Conservation (phyloP, 2,113 vertebrate species). For the Charina bottae region DNA sequence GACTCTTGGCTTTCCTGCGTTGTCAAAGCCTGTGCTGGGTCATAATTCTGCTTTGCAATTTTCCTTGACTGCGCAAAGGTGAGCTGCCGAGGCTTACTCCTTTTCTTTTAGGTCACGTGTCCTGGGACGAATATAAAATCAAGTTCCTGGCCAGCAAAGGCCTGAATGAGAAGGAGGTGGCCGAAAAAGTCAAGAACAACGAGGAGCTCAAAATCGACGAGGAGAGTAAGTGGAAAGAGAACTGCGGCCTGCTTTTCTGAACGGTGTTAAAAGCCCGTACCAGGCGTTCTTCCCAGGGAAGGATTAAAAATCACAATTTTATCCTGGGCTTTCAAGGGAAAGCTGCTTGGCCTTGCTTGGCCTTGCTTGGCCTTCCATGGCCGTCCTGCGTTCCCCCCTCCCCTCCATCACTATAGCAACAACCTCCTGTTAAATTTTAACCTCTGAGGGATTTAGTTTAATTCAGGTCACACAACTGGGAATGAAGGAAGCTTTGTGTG, state of each 20-base stretch:
- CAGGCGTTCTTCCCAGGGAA: no score
- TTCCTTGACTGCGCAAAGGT: rapidly evolving
- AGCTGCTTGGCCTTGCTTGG: not conserved
- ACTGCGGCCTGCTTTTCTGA: rapidly evolving
- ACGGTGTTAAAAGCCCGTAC: not conserved
- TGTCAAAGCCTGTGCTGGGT: not conserved
- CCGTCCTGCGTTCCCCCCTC: no score
- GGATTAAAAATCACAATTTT: not conserved
- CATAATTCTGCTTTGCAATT: rapidly evolving
- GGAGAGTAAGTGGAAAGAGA: constrained; percentile 85
- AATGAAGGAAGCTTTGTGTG: not conserved
- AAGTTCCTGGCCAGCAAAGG: constrained; percentile 96
- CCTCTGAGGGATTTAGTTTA: not conserved
- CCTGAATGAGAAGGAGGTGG: constrained; percentile 86
- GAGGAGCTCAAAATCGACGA: constrained; percentile 94
- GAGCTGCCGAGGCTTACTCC: not conserved
- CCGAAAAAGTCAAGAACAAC: constrained; percentile 87
- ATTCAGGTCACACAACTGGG: not conserved
- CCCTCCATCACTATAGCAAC: not conserved
- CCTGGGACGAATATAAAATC: constrained; percentile 93
- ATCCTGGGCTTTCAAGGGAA: not conserved
- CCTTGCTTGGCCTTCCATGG: not conserved
- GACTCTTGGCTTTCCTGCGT: rapidly evolving
- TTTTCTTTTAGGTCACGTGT: constrained; percentile 80
- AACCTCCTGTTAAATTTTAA: not conserved